These are phyloP conservation scores for Parthenolecanium corni DNA, from an alignment of 2,888 invertebrate genomes.

Conservation along the genomic window DNA sequence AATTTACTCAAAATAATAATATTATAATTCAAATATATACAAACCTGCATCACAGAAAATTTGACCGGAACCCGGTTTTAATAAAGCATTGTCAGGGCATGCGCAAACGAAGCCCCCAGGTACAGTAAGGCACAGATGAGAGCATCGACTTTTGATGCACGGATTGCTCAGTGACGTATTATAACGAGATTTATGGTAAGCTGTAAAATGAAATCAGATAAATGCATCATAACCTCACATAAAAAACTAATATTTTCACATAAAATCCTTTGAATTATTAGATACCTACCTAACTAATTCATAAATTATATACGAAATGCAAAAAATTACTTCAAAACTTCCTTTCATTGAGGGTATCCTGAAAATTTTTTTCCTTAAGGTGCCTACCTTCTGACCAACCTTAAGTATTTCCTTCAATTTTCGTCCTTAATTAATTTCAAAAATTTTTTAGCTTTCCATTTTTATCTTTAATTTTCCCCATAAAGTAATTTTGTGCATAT, in stretches of 20 bases:
- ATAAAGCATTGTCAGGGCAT: slow-evolving; percentile 66
- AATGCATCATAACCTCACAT: background rate
- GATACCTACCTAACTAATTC: background rate
- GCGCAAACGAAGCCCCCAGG: slow-evolving; percentile 80
- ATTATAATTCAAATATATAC: too few species aligned
- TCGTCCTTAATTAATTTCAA: too few species aligned
- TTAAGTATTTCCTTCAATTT: too few species aligned
- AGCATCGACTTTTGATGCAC: slow-evolving; percentile 63
- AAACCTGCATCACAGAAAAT: slow-evolving; percentile 67
- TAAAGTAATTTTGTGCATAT: too few species aligned
- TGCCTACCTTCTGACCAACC: too few species aligned
- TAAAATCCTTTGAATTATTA: background rate
- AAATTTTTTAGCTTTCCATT: too few species aligned
- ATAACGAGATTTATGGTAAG: slow-evolving; percentile 73
- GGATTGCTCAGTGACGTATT: slow-evolving; percentile 58
- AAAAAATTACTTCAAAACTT: too few species aligned
- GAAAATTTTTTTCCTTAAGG: too few species aligned
- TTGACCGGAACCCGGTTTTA: slow-evolving; percentile 40
- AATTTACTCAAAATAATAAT: too few species aligned
- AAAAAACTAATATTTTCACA: background rate
- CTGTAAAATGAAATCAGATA: slow-evolving; percentile 37
- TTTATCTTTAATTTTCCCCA: too few species aligned
- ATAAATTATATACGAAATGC: too few species aligned
- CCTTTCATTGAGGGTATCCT: too few species aligned
- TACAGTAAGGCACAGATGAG: slow-evolving; percentile 83